Percentiles rank a stretch among this genome's conserved stretches.
These are phyloP conservation scores for Megaceryle alcyon DNA, from an alignment of 2,797 vertebrate species.

Conservation along the genomic window DNA sequence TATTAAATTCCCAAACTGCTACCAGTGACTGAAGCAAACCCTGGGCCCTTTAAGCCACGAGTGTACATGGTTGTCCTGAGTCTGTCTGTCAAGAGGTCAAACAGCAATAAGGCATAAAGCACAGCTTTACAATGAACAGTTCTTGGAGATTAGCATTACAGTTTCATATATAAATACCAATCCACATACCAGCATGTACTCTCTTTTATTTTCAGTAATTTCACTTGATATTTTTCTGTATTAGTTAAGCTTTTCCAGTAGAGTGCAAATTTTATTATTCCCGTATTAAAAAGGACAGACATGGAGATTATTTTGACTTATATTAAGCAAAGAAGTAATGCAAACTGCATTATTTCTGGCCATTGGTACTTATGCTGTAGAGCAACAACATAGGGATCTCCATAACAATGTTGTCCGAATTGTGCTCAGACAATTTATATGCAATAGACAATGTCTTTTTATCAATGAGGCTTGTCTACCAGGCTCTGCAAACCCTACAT, in stretches of 20 bases:
- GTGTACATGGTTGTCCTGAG: neutral
- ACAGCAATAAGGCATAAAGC: neutral
- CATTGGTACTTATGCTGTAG: neutral
- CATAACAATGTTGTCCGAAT: neutral
- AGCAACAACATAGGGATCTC: neutral
- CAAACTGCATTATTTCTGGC: neutral
- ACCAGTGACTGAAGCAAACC: neutral
- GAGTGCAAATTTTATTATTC: neutral
- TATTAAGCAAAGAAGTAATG: neutral
- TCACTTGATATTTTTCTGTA: neutral
- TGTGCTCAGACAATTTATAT: neutral
- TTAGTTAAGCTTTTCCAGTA: neutral
- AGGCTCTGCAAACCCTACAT: neutral
- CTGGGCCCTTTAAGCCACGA: neutral
- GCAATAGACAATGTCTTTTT: neutral
- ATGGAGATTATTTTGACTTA: neutral
- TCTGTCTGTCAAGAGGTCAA: neutral
- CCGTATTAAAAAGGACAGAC: neutral
- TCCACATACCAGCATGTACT: neutral
- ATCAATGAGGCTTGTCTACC: neutral
- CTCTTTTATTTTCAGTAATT: neutral
- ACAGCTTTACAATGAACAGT: neutral
- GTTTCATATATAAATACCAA: neutral
- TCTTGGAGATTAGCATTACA: neutral
- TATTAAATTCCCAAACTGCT: neutral